Conservation (phyloP, 2,797 vertebrate genomes). For the Jordanella pulchra region DNA sequence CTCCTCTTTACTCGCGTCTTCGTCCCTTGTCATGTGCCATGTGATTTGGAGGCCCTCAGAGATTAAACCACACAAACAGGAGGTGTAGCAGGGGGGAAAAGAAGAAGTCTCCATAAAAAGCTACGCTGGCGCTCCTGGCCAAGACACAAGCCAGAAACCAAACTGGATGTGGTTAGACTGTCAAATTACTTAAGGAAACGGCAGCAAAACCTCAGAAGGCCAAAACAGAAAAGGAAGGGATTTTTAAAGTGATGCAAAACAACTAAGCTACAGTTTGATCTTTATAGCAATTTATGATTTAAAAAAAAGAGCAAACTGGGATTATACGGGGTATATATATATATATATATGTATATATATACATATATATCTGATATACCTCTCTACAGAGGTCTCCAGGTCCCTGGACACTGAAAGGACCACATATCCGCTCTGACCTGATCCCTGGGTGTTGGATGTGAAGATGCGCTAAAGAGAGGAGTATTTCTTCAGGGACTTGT, state of each 20-base stretch:
- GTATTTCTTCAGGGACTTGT: neutral
- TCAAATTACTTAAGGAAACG: constrained; percentile 85
- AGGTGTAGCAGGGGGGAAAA: constrained; percentile 78
- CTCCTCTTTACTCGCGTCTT: constrained; percentile 23
- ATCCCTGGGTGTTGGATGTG: neutral
- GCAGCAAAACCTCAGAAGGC: constrained; percentile 78
- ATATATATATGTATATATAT: too few species aligned
- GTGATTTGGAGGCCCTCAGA: constrained; percentile 77
- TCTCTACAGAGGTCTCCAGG: too few species aligned
- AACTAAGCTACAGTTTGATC: constrained; percentile 46
- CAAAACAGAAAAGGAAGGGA: constrained; percentile 43
- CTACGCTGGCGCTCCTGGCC: constrained; percentile 62
- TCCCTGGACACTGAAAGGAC: neutral
- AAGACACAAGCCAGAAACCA: constrained; percentile 80
- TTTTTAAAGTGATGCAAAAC: constrained; percentile 53
- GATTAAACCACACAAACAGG: constrained; percentile 77
- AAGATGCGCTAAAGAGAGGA: neutral
- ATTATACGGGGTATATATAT: neutral
- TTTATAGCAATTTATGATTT: constrained; percentile 9
- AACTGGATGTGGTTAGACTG: constrained; percentile 86
- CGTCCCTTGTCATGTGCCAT: constrained; percentile 74
- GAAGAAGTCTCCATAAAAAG: constrained; percentile 80
- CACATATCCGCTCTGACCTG: neutral
- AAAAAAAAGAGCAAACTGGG: neutral
- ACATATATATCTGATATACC: too few species aligned